phyloP scores from a whole-genome alignment of 2,113 vertebrate genomes.

The Nasalis larvatus region DNA sequence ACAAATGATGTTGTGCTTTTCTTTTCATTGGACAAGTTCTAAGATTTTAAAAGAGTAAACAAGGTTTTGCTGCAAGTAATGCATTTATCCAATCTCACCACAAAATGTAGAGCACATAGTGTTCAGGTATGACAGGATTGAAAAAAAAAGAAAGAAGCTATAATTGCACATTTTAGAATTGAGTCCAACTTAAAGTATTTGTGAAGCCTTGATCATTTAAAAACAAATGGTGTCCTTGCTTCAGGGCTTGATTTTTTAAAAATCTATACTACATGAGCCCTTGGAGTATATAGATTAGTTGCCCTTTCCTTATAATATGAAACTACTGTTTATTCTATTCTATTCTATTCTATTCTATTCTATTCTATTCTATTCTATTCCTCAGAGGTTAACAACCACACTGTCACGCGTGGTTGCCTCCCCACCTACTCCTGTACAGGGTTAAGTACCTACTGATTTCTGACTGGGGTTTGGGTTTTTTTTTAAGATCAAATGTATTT shows the following conservation, averaged over 20 bases:
- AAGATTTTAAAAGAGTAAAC: background rate
- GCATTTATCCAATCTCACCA: background rate
- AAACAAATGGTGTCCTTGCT: conserved; percentile 1
- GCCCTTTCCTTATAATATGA: background rate
- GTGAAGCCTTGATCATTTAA: background rate
- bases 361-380: too few species aligned
- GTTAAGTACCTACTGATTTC: background rate
- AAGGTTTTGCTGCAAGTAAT: background rate
- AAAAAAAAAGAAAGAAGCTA: background rate
- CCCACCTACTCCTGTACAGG: background rate
- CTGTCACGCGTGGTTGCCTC: accelerated
- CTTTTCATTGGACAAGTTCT: background rate
- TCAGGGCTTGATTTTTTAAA: background rate
- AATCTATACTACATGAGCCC: background rate
- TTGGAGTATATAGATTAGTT: background rate
- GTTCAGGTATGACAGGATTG: background rate
- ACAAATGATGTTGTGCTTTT: background rate
- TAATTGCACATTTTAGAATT: background rate
- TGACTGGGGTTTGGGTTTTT: background rate
- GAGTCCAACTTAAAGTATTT: background rate
- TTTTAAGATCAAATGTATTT: conserved; percentile 68
- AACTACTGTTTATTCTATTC: accelerated
- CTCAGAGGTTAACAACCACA: background rate
- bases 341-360: too few species aligned
- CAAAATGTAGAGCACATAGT: background rate